phyloP scores from a whole-genome alignment of 1,140 invertebrate species.

The Agrilus planipennis region DNA sequence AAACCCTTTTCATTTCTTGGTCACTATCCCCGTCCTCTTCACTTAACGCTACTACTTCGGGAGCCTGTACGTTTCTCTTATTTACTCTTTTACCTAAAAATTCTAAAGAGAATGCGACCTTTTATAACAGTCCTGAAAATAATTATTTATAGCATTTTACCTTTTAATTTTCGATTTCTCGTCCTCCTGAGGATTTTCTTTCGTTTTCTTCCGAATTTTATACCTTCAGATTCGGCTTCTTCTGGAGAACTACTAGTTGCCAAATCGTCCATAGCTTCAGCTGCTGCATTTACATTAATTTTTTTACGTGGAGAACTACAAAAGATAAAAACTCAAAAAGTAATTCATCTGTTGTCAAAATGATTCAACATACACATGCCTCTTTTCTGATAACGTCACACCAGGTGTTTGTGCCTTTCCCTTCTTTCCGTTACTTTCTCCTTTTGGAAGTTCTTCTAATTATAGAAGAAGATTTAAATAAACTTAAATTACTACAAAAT shows the following conservation, averaged over 20 bases:
- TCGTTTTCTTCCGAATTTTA: constrained; percentile 26
- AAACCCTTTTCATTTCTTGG: constrained; percentile 21
- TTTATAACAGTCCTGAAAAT: no score
- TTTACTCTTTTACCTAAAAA: constrained; percentile 11
- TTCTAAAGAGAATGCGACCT: no score
- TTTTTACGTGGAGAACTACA: constrained; percentile 1
- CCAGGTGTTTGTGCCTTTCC: no score
- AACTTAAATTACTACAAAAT: no score
- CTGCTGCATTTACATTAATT: constrained; percentile 16
- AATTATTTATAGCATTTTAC: constrained; percentile 4
- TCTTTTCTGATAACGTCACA: no score
- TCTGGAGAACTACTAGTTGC: constrained; percentile 30
- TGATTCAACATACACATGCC: no score
- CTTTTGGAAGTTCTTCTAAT: no score
- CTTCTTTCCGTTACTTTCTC: no score
- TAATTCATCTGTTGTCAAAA: no score
- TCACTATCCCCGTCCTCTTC: constrained; percentile 31
- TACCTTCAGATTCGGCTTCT: constrained; percentile 27
- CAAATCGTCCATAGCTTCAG: constrained; percentile 26
- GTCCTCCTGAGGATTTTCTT: constrained; percentile 30
- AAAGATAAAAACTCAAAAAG: no score
- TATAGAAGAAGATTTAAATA: no score
- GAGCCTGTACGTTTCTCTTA: constrained; percentile 9
- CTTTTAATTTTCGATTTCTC: constrained; percentile 13
- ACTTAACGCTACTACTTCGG: constrained; percentile 22